phyloP scores from a whole-genome alignment of 2,888 invertebrate genomes.

The Pandemis corylana region DNA sequence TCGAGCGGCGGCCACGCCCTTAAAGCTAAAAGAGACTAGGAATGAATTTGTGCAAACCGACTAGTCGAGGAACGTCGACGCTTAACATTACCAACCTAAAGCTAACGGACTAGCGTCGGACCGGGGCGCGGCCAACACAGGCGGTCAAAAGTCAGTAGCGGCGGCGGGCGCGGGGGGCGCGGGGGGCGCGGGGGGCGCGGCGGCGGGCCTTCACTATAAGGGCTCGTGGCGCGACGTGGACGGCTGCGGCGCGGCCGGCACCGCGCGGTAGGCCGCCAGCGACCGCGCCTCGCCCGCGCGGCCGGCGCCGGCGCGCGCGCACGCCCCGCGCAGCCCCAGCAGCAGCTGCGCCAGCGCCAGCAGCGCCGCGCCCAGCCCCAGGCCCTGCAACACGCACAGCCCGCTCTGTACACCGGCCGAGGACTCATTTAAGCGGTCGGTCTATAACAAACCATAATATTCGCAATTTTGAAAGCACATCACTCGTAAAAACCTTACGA shows the following conservation, averaged over 20 bases:
- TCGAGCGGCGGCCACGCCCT: conserved; percentile 40
- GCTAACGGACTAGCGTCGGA: not conserved
- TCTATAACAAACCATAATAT: too few species aligned
- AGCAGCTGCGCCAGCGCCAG: conserved; percentile 52
- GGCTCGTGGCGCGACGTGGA: conserved; percentile 60
- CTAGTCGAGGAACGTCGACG: conserved; percentile 11
- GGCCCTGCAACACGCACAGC: conserved; percentile 53
- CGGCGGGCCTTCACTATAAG: conserved; percentile 71
- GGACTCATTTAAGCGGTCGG: too few species aligned
- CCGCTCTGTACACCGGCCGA: too few species aligned
- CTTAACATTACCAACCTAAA: not conserved
- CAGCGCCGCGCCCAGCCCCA: conserved; percentile 55
- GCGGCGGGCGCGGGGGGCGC: conserved; percentile 41
- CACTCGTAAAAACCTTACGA: too few species aligned
- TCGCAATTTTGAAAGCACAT: too few species aligned
- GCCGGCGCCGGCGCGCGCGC: conserved; percentile 29
- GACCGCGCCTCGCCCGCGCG: conserved; percentile 6
- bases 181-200: conserved; percentile 45
- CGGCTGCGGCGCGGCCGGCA: conserved; percentile 53
- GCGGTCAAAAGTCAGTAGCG: not conserved
- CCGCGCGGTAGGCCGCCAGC: conserved; percentile 58
- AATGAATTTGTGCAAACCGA: conserved; percentile 19
- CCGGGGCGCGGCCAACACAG: not conserved
- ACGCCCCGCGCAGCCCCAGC: conserved; percentile 55
- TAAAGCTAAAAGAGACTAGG: conserved; percentile 16